Base-by-base conservation (phyloP, 2,113 vertebrate genomes). In the Poicephalus meyeri region DNA sequence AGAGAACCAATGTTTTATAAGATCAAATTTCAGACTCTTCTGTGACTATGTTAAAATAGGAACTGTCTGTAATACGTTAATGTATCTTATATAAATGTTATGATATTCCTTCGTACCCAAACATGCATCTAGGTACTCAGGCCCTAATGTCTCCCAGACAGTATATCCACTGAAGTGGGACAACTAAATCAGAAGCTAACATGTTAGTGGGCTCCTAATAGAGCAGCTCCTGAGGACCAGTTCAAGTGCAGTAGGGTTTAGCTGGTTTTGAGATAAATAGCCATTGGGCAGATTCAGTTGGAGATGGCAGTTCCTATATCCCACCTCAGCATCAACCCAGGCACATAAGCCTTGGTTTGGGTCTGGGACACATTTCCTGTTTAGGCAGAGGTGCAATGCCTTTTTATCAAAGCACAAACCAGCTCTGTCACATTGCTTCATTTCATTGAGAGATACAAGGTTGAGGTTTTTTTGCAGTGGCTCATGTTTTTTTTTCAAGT, bases 161-260 rank as follows among this genome's bases (percentile, higher is more conserved):
- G 11, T 41, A 39, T 42, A 58, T 10, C 21, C 29, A 20, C 0
- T 29, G 58, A 65, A 73, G 6, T 11, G 53, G 35, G 29, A 41
- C 24, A 86, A 29, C 10, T 70, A 33, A 84, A 52, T 26, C 8
- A 49, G 49, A 73, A 81, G 2, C 3, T 26, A 33, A 50, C 2
- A 7, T 2, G 1, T 14, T 11, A 9, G 4, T 0, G 7, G 9
- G 6, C 8, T 58, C 33, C 33, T 58, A 58, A n/a, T n/a, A 42
- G 16, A 21, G 7, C 41, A 74, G 4, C 9, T 56, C n/a, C 56
- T 66, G 56, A 91, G 29, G 13, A 52, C 7, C 42, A 10, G 5
- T 31, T 63, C 3, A 31, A 37, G 25, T 37, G 9, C 44, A 12
- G 42, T 21, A 49, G 12, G 25, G 28, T 58, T 88, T 64, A 64